Base-by-base conservation (phyloP, 2,797 vertebrate genomes). In the Acipenser transmontanus region DNA sequence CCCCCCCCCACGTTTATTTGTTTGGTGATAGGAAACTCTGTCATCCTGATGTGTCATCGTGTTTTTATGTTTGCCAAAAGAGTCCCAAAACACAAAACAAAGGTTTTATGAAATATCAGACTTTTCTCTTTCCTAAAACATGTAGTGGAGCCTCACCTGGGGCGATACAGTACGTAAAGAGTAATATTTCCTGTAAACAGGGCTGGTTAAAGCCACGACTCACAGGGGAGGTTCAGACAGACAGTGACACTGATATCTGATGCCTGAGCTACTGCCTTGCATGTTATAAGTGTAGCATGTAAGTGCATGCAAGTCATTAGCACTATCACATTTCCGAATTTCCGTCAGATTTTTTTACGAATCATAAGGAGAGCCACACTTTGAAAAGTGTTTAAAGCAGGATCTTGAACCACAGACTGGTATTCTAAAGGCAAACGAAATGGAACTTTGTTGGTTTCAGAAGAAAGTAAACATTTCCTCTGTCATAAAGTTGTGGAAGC, bases 401-500 rank as follows among this genome's bases (percentile, higher is more conserved):
- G 34, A 34, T 34, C 34, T 34, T 34, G 34, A 34, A 34, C 34
- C 34, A 34, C 34, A 0, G 34, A 34, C 34, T 34, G 34, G 34
- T 34, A 4, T 34, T 34, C 34, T 34, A 34, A 34, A 54, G 52
- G 52, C 52, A 9, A 54, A 54, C 69, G 87, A 78, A 80, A 92
- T 91, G 89, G 89, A 89, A 83, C 86, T 87, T 79, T 85, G 82
- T 78, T 90, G 81, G 81, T 85, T 90, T 74, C 82, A 91, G 73
- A 90, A 81, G 77, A 91, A 88, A 78, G 87, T 89, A 72, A 88
- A 73, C 82, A 90, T 88, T 77, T 57, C 88, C 17, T 89, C 85
- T 73, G 87, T 88, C 72, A 77, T 86, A 11, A 88, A 84, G 76
- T 79, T 81, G 74, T 92, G 85, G 87, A 88, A 81, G 68, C 89